These are phyloP conservation scores for Epiblema foenella DNA, from an alignment of 2,888 invertebrate genomes.

Conservation along the genomic window DNA sequence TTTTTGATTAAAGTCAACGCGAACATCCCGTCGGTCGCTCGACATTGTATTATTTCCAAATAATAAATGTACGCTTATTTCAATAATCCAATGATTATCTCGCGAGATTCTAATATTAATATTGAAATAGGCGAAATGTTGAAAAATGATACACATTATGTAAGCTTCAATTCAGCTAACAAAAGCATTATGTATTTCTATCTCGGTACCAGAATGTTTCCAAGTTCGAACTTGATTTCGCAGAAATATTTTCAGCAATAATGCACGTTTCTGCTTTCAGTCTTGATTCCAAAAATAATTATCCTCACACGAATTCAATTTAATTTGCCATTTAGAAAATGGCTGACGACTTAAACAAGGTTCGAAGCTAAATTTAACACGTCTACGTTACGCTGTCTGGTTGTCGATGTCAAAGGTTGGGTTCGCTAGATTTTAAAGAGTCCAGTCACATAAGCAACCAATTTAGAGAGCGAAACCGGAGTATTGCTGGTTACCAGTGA, in stretches of 20 bases:
- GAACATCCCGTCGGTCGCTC: no score
- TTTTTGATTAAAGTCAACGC: no score
- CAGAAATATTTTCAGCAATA: slow-evolving; percentile 8
- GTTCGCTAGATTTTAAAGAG: slow-evolving; percentile 15
- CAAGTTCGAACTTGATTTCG: neutral
- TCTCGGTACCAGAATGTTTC: neutral
- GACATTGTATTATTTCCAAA: no score
- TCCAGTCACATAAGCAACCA: slow-evolving; percentile 28
- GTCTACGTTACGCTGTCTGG: slow-evolving; percentile 32
- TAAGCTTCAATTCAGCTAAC: neutral
- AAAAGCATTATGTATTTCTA: neutral
- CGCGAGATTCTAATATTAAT: neutral
- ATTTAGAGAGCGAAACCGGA: slow-evolving; percentile 40
- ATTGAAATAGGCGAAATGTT: neutral
- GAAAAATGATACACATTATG: neutral
- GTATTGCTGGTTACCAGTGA: slow-evolving; percentile 30
- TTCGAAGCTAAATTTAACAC: slow-evolving; percentile 15
- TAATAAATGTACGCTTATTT: no score
- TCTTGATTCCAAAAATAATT: slow-evolving; percentile 15
- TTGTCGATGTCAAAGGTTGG: slow-evolving; percentile 36
- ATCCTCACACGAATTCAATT: slow-evolving; percentile 3
- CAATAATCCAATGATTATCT: neutral
- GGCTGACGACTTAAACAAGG: slow-evolving; percentile 12
- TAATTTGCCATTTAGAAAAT: neutral
- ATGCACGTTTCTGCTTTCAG: neutral